These are phyloP conservation scores for Protobothrops flavoviridis DNA, from an alignment of 2,113 vertebrate species.

Conservation along the genomic window DNA sequence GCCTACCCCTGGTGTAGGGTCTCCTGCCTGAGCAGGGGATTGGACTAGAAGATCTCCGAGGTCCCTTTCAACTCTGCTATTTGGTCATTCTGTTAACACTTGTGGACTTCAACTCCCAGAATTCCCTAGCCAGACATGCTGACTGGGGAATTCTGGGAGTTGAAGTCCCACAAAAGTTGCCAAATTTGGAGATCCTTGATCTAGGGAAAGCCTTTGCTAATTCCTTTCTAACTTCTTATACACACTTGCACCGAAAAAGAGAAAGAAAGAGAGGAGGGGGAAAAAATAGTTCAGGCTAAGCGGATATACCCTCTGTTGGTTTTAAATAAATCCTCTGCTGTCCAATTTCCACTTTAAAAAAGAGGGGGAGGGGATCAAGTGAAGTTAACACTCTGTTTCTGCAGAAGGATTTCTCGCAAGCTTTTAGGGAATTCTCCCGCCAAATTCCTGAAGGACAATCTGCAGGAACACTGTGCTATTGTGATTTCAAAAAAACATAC, in stretches of 20 bases:
- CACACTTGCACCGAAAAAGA: neutral
- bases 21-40: neutral
- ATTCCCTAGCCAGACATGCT: too few species aligned
- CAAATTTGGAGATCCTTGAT: neutral
- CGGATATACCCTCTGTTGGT: neutral
- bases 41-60: neutral
- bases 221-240: neutral
- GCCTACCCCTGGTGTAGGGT: too few species aligned
- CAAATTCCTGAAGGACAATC: conserved; percentile 63
- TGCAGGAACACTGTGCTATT: conserved; percentile 90
- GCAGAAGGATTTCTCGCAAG: conserved; percentile 67
- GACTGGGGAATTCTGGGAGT: too few species aligned
- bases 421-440: conserved; percentile 50
- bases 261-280: conserved; percentile 15
- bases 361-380: conserved; percentile 8
- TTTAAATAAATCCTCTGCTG: conserved; percentile 60
- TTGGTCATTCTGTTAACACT: neutral
- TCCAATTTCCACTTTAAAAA: conserved; percentile 54
- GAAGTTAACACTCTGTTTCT: conserved; percentile 63
- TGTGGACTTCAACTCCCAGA: too few species aligned
- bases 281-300: neutral
- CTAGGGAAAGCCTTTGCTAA: neutral
- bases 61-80: neutral
- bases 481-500: conserved; percentile 43
- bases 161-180: too few species aligned